phyloP scores from a whole-genome alignment of 2,113 vertebrate species.

The Pangasianodon hypophthalmus region DNA sequence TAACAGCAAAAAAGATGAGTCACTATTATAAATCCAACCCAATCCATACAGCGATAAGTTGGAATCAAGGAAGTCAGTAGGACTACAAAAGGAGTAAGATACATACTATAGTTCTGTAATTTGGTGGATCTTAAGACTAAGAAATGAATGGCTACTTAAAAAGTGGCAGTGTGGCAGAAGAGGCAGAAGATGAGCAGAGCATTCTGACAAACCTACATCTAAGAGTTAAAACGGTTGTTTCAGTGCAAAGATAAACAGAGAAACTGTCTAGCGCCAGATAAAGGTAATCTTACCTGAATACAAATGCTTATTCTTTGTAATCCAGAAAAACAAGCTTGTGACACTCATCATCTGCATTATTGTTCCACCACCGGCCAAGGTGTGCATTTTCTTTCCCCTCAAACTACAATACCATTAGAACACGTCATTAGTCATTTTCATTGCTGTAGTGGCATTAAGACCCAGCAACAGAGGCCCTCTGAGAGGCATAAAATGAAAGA shows the following conservation, averaged over 20 bases:
- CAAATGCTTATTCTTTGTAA: not conserved
- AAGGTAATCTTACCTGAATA: not conserved
- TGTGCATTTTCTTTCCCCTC: not conserved
- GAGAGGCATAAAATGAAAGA: conserved; percentile 14
- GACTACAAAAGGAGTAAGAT: not conserved
- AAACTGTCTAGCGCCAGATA: not conserved
- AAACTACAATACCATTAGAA: not conserved
- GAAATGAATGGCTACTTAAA: not conserved
- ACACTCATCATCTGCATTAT: not conserved
- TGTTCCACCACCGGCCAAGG: not conserved
- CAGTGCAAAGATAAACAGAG: not conserved
- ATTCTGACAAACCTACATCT: not conserved
- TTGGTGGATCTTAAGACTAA: not conserved
- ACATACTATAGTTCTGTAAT: not conserved
- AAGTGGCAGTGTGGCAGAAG: not conserved
- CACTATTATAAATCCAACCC: not conserved
- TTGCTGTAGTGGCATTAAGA: not conserved
- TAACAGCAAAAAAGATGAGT: not conserved
- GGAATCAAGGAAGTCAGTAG: not conserved
- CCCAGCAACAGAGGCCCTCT: not conserved
- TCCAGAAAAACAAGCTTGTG: not conserved
- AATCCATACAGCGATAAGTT: not conserved
- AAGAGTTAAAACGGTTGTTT: not conserved
- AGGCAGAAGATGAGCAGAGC: not conserved
- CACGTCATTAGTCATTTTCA: not conserved